Percentiles rank a stretch among this genome's conserved stretches.
Conservation (phyloP, 2,797 vertebrate species). For the Pygocentrus nattereri region DNA sequence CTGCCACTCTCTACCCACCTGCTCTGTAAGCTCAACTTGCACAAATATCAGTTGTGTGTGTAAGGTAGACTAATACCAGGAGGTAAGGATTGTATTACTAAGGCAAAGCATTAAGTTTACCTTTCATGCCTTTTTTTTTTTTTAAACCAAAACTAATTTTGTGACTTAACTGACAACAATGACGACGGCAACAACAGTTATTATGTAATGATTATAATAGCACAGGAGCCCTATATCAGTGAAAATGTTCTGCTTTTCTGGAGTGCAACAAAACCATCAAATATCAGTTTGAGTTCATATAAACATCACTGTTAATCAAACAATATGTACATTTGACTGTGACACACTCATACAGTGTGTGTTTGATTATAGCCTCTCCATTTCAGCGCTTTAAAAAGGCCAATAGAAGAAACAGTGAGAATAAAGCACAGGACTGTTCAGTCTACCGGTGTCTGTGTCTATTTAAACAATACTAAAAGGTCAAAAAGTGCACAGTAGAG, state of each 20-base stretch:
- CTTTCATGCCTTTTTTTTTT: too few relatives aligned
- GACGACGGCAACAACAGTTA: too few relatives aligned
- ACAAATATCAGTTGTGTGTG: background rate
- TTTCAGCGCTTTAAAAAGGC: slow-evolving; percentile 24
- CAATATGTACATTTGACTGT: background rate
- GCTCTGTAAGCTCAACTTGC: background rate
- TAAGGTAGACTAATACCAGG: slow-evolving; percentile 23
- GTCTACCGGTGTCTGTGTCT: slow-evolving; percentile 6
- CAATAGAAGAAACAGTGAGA: slow-evolving; percentile 17
- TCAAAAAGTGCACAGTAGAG: background rate
- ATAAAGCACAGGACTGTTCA: slow-evolving; percentile 17
- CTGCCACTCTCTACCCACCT: background rate
- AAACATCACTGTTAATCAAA: background rate
- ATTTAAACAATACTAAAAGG: slow-evolving; percentile 19
- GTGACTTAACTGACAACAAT: too few relatives aligned
- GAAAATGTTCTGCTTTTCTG: too few relatives aligned
- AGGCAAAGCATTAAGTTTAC: slow-evolving; percentile 19
- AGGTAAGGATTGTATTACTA: slow-evolving; percentile 36
- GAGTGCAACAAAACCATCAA: too few relatives aligned
- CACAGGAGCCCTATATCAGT: too few relatives aligned
- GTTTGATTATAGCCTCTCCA: slow-evolving; percentile 36
- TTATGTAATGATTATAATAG: too few relatives aligned
- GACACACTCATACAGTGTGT: slow-evolving; percentile 14
- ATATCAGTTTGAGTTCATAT: background rate
- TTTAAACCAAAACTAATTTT: too few relatives aligned